These are phyloP conservation scores for Chauna torquata DNA, from an alignment of 2,113 vertebrate species.

Conservation along the genomic window DNA sequence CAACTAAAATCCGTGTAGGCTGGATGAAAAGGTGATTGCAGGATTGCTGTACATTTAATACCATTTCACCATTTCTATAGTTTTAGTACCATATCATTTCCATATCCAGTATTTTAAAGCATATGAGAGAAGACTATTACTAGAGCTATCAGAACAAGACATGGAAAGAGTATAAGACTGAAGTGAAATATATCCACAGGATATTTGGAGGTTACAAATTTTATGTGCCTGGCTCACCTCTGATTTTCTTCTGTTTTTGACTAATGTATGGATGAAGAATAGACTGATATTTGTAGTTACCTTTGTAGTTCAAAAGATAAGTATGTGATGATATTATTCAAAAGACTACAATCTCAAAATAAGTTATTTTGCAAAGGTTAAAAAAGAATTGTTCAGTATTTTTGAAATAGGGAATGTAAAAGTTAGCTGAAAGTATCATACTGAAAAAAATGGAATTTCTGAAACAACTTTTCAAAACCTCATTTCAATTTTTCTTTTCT, in stretches of 20 bases:
- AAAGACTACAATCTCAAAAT: neutral
- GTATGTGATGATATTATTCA: too few species aligned
- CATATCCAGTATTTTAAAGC: neutral
- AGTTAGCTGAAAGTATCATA: neutral
- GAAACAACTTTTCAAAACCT: neutral
- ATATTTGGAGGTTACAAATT: neutral
- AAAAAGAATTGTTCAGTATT: accelerated
- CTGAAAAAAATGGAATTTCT: neutral
- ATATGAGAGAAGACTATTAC: neutral
- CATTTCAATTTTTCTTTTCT: neutral
- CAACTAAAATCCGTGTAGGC: neutral
- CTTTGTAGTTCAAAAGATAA: neutral
- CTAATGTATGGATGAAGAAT: neutral
- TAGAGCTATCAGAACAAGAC: neutral
- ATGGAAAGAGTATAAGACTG: neutral
- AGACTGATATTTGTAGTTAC: neutral
- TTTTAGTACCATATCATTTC: neutral
- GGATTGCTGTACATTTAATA: neutral
- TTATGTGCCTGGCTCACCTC: neutral
- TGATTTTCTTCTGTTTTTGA: neutral
- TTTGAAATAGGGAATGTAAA: neutral
- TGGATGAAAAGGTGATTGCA: neutral
- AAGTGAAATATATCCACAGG: neutral
- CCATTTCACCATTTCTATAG: neutral
- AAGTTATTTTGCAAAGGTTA: neutral